These are phyloP conservation scores for Bos indicus DNA, from an alignment of 2,113 vertebrate genomes.

Conservation along the genomic window DNA sequence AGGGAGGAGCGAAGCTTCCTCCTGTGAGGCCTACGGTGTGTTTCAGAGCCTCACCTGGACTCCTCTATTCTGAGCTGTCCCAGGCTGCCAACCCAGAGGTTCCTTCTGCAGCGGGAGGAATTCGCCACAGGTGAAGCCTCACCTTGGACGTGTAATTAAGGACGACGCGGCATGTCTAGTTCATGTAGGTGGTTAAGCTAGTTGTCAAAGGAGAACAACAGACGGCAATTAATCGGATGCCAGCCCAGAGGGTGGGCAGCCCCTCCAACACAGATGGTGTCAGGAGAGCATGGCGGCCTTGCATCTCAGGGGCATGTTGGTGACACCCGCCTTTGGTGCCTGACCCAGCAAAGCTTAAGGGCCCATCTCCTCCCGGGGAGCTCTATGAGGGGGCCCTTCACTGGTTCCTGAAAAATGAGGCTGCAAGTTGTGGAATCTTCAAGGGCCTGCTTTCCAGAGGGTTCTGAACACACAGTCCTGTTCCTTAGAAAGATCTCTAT, in stretches of 20 bases:
- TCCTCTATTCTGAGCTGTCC: not conserved
- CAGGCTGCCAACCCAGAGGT: not conserved
- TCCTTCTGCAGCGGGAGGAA: not conserved
- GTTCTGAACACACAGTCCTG: rapidly evolving
- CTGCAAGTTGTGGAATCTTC: rapidly evolving
- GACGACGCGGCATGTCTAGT: rapidly evolving
- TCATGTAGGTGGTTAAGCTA: not conserved
- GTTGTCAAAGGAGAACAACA: not conserved
- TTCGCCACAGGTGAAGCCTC: not conserved
- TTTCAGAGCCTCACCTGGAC: rapidly evolving
- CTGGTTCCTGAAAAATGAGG: too few relatives aligned
- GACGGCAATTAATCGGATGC: not conserved
- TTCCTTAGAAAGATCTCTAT: not conserved
- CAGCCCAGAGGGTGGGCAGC: not conserved
- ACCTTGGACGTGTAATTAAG: not conserved
- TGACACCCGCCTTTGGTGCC: not conserved
- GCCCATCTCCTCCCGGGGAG: not conserved
- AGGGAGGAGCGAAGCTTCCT: rapidly evolving
- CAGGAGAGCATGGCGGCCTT: not conserved
- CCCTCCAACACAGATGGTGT: too few relatives aligned
- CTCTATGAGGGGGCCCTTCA: rapidly evolving
- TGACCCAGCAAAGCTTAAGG: not conserved
- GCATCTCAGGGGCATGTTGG: not conserved
- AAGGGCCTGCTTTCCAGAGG: not conserved
- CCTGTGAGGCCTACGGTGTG: not conserved